These are phyloP conservation scores for Clamator glandarius DNA, from an alignment of 2,797 vertebrate genomes.

Conservation along the genomic window DNA sequence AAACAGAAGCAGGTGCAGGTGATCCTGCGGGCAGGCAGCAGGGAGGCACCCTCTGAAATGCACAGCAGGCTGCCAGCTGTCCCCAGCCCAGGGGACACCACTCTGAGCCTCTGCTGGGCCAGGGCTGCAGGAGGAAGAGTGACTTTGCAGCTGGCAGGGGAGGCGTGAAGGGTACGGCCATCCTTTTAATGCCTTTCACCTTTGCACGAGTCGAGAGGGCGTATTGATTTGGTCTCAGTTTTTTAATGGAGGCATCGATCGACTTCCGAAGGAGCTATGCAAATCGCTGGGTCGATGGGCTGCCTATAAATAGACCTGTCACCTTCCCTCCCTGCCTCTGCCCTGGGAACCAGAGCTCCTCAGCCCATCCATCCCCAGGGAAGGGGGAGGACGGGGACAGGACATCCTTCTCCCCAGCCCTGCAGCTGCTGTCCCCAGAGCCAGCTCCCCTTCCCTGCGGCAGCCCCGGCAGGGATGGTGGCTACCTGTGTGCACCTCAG, in stretches of 20 bases:
- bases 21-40: neutral
- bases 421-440: conserved; percentile 23
- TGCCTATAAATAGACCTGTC: conserved; percentile 69
- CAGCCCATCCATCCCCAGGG: conserved; percentile 25
- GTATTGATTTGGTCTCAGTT: conserved; percentile 78
- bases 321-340: conserved; percentile 57
- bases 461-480: fast-evolving
- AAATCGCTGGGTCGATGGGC: conserved; percentile 68
- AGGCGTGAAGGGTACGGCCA: conserved; percentile 57
- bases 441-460: neutral
- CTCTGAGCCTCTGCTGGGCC: neutral
- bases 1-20: neutral
- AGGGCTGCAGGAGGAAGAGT: conserved; percentile 67
- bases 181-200: conserved; percentile 74
- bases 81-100: neutral
- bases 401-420: neutral
- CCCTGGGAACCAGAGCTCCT: conserved; percentile 34
- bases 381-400: neutral
- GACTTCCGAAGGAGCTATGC: conserved; percentile 73
- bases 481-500: neutral
- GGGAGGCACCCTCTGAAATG: neutral
- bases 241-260: conserved; percentile 78
- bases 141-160: conserved; percentile 82
- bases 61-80: neutral
- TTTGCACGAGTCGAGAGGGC: conserved; percentile 66